Percentiles rank a stretch among this genome's conserved stretches.
Conservation (phyloP, 2,888 invertebrate species). For the Pollenia angustigena region DNA sequence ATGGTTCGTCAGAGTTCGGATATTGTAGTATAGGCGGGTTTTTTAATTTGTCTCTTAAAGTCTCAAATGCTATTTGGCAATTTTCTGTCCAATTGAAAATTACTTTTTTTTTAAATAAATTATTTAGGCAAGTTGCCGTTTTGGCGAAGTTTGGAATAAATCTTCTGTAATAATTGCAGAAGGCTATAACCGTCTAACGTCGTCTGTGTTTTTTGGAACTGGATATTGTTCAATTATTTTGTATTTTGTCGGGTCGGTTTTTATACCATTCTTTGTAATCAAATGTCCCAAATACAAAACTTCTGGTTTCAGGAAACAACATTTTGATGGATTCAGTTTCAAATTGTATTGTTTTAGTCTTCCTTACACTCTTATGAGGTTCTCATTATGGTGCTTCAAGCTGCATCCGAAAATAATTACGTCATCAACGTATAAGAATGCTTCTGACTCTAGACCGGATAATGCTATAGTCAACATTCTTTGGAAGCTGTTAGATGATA, state of each 20-base stretch:
- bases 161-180: not conserved
- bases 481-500: constrained; percentile 30
- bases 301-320: not conserved
- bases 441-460: not conserved
- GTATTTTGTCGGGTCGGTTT: constrained; percentile 16
- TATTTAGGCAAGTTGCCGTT: constrained; percentile 3
- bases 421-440: too few relatives aligned
- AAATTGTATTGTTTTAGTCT: constrained; percentile 21
- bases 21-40: not conserved
- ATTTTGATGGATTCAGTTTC: constrained; percentile 4
- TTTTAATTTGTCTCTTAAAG: not conserved
- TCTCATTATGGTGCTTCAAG: not conserved
- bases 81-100: not conserved
- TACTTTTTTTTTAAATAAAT: not conserved
- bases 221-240: constrained; percentile 10
- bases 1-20: not conserved
- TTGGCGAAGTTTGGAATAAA: not conserved
- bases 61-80: constrained; percentile 4
- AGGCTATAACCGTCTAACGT: constrained; percentile 1
- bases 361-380: not conserved
- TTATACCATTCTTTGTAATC: constrained; percentile 14
- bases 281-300: constrained; percentile 7
- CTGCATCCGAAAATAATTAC: not conserved
- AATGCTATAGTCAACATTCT: not conserved
- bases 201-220: not conserved